Conservation (phyloP, 2,113 vertebrate genomes). For the Falcunculus frontatus region DNA sequence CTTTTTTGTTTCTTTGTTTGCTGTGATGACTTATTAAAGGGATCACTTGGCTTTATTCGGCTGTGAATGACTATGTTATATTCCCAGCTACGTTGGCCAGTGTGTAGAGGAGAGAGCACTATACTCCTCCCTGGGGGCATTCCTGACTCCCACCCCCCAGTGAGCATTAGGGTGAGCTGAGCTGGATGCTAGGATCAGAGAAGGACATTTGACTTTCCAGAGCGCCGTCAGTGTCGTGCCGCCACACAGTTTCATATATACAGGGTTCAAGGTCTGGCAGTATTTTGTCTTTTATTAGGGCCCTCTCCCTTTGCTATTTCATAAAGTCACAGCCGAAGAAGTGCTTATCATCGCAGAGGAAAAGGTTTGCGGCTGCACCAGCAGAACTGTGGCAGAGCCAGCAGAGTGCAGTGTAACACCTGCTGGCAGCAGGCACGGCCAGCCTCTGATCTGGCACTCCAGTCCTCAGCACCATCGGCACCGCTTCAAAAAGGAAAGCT, state of each 20-base stretch:
- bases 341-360: accelerated
- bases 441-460: accelerated
- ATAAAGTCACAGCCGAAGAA: background rate
- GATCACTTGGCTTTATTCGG: background rate
- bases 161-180: background rate
- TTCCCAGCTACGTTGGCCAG: background rate
- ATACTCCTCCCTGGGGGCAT: background rate
- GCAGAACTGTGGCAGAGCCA: background rate
- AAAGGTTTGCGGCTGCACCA: background rate
- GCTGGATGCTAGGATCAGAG: background rate
- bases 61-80: too few relatives aligned
- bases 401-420: slow-evolving; percentile 28
- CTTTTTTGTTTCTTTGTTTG: background rate
- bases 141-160: background rate
- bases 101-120: background rate
- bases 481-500: background rate
- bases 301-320: background rate
- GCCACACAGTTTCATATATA: background rate
- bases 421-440: background rate
- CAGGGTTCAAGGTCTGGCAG: background rate
- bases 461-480: background rate
- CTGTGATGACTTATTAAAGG: background rate
- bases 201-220: background rate
- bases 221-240: background rate
- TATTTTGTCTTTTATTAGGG: background rate